phyloP scores from a whole-genome alignment of 2,888 invertebrate species.

The Leptura quadrifasciata region DNA sequence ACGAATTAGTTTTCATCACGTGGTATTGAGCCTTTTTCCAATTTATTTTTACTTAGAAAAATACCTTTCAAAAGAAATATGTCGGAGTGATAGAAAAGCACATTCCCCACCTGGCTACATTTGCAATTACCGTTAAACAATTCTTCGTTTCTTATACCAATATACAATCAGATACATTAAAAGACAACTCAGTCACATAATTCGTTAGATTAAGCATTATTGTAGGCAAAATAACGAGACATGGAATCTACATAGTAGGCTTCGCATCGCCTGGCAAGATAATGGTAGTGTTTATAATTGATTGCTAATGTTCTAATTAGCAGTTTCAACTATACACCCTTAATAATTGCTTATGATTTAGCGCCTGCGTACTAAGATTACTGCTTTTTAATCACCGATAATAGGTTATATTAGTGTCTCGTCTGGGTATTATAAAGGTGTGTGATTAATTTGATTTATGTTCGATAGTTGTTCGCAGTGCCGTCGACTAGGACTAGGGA shows the following conservation, averaged over 20 bases:
- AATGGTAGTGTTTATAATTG: constrained; percentile 35
- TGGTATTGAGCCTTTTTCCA: too few relatives aligned
- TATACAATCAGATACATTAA: not conserved
- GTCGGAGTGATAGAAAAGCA: too few relatives aligned
- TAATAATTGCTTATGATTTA: constrained; percentile 26
- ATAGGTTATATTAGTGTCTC: constrained; percentile 35
- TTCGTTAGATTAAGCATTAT: constrained; percentile 37
- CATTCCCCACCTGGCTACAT: too few relatives aligned
- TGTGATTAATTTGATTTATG: constrained; percentile 18
- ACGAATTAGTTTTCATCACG: too few relatives aligned
- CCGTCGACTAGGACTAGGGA: not conserved
- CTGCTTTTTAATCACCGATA: constrained; percentile 51
- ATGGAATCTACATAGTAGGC: not conserved
- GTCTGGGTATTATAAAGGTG: constrained; percentile 10
- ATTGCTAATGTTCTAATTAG: constrained; percentile 41
- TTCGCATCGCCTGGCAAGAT: constrained; percentile 24
- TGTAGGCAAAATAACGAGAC: constrained; percentile 17
- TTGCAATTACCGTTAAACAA: too few relatives aligned
- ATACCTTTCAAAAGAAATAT: too few relatives aligned
- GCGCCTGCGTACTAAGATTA: constrained; percentile 45
- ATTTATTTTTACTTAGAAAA: too few relatives aligned
- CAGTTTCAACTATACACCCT: constrained; percentile 34
- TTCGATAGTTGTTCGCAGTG: not conserved
- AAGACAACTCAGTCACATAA: constrained; percentile 29
- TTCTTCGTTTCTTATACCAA: too few relatives aligned